Conservation (phyloP, 1,140 invertebrate genomes). For the Chelonus insularis region DNA sequence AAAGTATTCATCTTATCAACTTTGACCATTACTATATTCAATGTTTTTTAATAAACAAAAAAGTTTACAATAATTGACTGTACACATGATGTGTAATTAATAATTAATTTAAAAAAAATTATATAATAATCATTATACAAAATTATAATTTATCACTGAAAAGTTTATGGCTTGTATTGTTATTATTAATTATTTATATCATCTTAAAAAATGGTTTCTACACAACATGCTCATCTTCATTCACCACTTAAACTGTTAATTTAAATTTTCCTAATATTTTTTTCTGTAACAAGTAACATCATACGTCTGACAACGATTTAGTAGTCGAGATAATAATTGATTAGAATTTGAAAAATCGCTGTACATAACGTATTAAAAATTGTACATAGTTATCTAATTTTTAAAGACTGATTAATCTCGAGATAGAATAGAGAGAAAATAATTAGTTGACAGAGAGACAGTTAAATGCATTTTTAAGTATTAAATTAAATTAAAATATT, state of each 20-base stretch:
- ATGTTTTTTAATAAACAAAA: no score
- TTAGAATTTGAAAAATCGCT: neutral
- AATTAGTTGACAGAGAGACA: no score
- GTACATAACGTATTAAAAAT: conserved; percentile 8
- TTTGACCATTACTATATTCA: no score
- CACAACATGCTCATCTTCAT: conserved; percentile 9
- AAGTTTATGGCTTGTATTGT: neutral
- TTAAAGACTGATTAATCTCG: no score
- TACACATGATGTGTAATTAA: no score
- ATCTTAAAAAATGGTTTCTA: conserved; percentile 5
- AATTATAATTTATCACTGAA: neutral
- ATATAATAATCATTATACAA: conserved; percentile 20
- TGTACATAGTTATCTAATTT: neutral
- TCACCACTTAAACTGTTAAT: neutral
- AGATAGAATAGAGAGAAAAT: no score
- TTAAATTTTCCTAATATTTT: conserved; percentile 3
- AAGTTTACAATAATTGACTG: no score
- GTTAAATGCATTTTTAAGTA: no score
- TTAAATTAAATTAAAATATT: no score
- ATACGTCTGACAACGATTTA: conserved; percentile 12
- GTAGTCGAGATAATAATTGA: neutral
- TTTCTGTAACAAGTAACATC: conserved; percentile 13
- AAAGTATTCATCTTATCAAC: no score
- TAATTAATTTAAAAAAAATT: no score
- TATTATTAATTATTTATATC: neutral